Evolutionary conservation across 2,113 vertebrate genomes (phyloP).

Genomic region (Barbus barbus): DNA sequence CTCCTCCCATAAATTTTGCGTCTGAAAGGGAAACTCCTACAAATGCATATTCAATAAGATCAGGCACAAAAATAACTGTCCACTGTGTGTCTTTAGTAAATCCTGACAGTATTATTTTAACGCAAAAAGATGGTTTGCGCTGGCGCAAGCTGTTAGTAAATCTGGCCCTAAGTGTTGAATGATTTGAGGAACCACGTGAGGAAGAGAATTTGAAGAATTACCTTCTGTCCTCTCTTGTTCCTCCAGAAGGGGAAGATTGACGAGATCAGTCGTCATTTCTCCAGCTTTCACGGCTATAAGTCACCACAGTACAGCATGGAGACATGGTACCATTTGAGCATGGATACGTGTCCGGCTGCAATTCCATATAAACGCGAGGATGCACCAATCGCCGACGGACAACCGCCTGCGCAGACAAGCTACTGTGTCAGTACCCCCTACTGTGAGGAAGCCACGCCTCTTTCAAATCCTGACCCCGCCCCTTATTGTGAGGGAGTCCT

Average conservation of each 20-base stretch:
- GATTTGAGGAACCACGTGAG: no score
- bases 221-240: neutral
- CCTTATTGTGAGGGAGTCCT: no score
- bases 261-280: conserved; percentile 73
- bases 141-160: no score
- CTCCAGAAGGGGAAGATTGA: conserved; percentile 73
- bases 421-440: no score
- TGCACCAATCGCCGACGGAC: neutral
- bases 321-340: conserved; percentile 63
- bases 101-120: no score
- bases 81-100: no score
- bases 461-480: neutral
- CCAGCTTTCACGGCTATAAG: conserved; percentile 69
- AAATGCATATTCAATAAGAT: no score
- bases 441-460: neutral
- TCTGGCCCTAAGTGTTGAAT: no score
- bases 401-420: neutral
- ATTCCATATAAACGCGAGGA: neutral
- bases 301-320: conserved; percentile 66
- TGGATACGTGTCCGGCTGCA: conserved; percentile 41
- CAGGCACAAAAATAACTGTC: no score
- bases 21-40: no score
- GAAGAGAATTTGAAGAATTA: neutral
- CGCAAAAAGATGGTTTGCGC: no score
- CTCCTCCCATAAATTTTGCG: no score